Conservation (phyloP, 1,140 invertebrate genomes). For the Drosophila biarmipes region DNA sequence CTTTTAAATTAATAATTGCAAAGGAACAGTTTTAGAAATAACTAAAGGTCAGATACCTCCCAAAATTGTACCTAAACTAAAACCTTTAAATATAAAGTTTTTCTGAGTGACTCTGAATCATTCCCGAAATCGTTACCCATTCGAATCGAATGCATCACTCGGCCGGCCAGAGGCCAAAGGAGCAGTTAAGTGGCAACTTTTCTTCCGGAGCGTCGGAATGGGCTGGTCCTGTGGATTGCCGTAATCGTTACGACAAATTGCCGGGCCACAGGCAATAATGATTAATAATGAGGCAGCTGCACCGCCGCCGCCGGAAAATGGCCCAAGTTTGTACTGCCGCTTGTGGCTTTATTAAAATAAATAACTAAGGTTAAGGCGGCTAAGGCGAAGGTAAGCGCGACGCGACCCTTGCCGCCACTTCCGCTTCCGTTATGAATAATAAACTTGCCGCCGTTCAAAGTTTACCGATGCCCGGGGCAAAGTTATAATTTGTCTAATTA, state of each 20-base stretch:
- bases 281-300: slow-evolving; percentile 57
- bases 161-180: slow-evolving; percentile 10
- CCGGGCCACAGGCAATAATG: slow-evolving; percentile 39
- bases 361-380: slow-evolving; percentile 44
- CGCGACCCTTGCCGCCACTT: slow-evolving; percentile 35
- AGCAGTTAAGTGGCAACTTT: slow-evolving; percentile 54
- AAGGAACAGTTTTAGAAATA: no score
- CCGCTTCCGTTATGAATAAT: slow-evolving; percentile 62
- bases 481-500: slow-evolving; percentile 75
- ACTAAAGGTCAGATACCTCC: no score
- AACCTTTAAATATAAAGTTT: neutral
- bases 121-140: slow-evolving; percentile 45
- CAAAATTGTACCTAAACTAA: no score
- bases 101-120: neutral
- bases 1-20: no score
- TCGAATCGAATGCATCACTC: slow-evolving; percentile 55
- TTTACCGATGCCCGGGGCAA: slow-evolving; percentile 51
- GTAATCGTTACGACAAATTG: slow-evolving; percentile 58
- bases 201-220: slow-evolving; percentile 2
- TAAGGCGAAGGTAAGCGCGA: slow-evolving; percentile 31
- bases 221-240: slow-evolving; percentile 2
- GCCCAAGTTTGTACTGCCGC: slow-evolving; percentile 41
- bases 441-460: slow-evolving; percentile 44
- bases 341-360: slow-evolving; percentile 55
- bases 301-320: slow-evolving; percentile 27